Evolutionary conservation across 1,140 invertebrate species (phyloP).

Genomic region (Camponotus pennsylvanicus): DNA sequence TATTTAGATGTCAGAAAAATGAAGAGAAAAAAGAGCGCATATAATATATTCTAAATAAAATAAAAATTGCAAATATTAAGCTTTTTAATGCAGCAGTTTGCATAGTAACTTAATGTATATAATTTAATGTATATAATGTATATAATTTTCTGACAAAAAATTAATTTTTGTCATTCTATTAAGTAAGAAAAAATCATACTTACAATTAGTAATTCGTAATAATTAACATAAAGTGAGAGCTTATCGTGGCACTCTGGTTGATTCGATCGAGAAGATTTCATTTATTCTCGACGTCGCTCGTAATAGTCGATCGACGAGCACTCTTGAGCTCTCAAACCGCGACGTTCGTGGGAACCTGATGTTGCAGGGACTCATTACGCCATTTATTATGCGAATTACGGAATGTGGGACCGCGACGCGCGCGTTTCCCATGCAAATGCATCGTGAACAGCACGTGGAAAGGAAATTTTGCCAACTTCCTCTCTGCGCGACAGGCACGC

Average conservation of each 20-base stretch:
- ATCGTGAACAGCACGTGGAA: not conserved
- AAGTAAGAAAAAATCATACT: not conserved
- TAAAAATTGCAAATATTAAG: not conserved
- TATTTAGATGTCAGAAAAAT: not conserved
- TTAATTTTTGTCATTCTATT: not conserved
- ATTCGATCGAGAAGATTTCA: not conserved
- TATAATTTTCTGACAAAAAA: not conserved
- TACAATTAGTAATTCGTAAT: not conserved
- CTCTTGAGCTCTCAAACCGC: not conserved
- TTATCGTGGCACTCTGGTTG: not conserved
- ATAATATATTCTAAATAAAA: not conserved
- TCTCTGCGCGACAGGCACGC: not conserved
- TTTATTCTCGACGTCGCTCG: not conserved
- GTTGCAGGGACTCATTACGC: conserved; percentile 26
- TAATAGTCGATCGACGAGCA: not conserved
- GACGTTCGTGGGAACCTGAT: conserved; percentile 21
- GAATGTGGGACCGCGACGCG: not conserved
- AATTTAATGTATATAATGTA: no score
- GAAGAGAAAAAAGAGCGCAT: not conserved
- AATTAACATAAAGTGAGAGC: not conserved
- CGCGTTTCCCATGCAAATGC: conserved; percentile 48
- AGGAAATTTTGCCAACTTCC: conserved; percentile 6
- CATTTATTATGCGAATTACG: conserved; percentile 51
- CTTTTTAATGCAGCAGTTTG: not conserved
- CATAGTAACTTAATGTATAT: no score